phyloP scores from a whole-genome alignment of 2,888 invertebrate genomes.

The Trissoscelio sp. region DNA sequence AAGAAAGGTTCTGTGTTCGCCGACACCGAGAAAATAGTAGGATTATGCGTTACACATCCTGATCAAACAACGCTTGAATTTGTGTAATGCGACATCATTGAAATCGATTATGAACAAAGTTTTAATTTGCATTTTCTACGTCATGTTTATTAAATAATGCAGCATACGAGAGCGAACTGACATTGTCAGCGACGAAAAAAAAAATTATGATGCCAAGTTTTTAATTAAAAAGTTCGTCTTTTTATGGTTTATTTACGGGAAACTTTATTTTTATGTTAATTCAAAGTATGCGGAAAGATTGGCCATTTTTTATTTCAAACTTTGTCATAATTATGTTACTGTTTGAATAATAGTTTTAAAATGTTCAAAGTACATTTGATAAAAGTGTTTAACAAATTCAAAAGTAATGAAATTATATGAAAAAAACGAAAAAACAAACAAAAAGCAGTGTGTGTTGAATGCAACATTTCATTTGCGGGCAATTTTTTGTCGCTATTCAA shows the following conservation, averaged over 20 bases:
- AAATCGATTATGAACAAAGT: not conserved
- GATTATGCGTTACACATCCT: not conserved
- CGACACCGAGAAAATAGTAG: not conserved
- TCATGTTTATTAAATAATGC: not conserved
- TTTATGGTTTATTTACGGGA: not conserved
- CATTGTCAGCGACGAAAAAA: not conserved
- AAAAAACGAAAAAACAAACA: too few relatives aligned
- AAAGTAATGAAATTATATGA: too few relatives aligned
- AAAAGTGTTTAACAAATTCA: too few relatives aligned
- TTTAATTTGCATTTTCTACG: not conserved
- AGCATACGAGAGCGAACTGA: not conserved
- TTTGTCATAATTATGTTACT: not conserved
- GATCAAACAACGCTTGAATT: not conserved
- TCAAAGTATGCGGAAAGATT: not conserved
- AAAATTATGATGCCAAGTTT: not conserved
- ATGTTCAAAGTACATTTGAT: too few relatives aligned
- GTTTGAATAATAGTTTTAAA: not conserved
- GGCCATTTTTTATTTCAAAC: not conserved
- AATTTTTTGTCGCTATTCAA: not conserved
- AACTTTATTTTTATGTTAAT: constrained; percentile 1
- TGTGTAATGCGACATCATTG: not conserved
- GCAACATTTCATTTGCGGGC: too few relatives aligned
- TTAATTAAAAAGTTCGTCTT: constrained; percentile 3
- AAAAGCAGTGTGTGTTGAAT: too few relatives aligned
- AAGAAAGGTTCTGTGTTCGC: not conserved